phyloP scores from a whole-genome alignment of 2,113 vertebrate genomes.

The Phasianus colchicus region DNA sequence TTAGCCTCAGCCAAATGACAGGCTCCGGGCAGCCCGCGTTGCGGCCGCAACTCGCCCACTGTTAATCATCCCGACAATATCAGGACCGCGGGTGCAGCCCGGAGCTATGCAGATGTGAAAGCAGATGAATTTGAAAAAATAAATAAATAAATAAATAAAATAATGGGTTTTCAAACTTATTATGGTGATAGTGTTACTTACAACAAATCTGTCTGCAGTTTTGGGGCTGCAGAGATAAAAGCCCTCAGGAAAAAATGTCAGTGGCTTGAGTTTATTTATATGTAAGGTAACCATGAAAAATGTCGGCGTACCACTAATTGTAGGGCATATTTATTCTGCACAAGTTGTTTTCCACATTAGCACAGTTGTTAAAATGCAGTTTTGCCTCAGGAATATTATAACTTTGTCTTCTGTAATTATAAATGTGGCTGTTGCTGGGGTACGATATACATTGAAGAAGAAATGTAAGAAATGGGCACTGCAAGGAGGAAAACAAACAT shows the following conservation, averaged over 20 bases:
- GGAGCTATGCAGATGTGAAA: slow-evolving; percentile 77
- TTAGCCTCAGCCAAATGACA: slow-evolving; percentile 80
- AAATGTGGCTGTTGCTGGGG: slow-evolving; percentile 51
- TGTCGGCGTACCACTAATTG: slow-evolving; percentile 76
- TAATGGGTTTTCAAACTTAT: slow-evolving; percentile 76
- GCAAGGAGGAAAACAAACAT: slow-evolving; percentile 33
- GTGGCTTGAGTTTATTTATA: slow-evolving; percentile 70
- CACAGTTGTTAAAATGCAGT: slow-evolving; percentile 67
- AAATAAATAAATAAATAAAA: slow-evolving; percentile 6
- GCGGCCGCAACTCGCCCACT: slow-evolving; percentile 29
- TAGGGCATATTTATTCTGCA: slow-evolving; percentile 73
- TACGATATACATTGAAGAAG: background rate
- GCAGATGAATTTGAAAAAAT: slow-evolving; percentile 77
- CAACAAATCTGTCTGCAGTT: slow-evolving; percentile 73
- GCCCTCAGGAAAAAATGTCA: slow-evolving; percentile 65
- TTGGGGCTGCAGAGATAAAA: slow-evolving; percentile 68
- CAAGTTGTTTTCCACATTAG: slow-evolving; percentile 73
- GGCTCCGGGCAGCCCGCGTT: slow-evolving; percentile 55
- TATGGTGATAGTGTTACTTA: slow-evolving; percentile 69
- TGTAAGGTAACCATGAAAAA: slow-evolving; percentile 70
- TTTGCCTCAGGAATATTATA: slow-evolving; percentile 69
- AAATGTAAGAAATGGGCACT: background rate
- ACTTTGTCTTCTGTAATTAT: slow-evolving; percentile 72
- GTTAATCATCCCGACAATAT: slow-evolving; percentile 74
- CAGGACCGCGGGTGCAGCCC: slow-evolving; percentile 69